phyloP scores from a whole-genome alignment of 2,797 vertebrate genomes.

The Glossophaga mutica region DNA sequence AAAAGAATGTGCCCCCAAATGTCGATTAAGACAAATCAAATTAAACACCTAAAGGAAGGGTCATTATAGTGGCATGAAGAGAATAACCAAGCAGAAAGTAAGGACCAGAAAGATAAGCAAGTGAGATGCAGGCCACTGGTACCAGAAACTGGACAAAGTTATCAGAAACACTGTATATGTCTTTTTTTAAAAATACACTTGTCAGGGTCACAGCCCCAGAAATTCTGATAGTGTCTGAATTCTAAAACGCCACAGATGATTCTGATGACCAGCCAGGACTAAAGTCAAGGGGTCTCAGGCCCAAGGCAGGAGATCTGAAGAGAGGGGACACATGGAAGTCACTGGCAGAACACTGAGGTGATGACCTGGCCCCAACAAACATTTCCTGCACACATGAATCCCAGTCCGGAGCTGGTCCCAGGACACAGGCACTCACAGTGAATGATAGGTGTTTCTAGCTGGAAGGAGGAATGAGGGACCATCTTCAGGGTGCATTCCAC shows the following conservation, averaged over 20 bases:
- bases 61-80: constrained; percentile 47
- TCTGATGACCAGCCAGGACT: neutral
- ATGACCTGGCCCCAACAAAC: neutral
- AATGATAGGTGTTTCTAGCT: neutral
- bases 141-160: neutral
- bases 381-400: neutral
- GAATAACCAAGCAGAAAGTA: constrained; percentile 46
- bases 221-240: neutral
- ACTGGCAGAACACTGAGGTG: neutral
- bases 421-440: neutral
- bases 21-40: constrained; percentile 60
- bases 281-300: neutral
- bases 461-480: neutral
- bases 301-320: neutral
- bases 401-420: neutral
- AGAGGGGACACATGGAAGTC: neutral
- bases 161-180: constrained; percentile 45
- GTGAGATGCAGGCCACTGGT: neutral
- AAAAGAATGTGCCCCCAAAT: constrained; percentile 33
- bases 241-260: neutral
- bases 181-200: neutral
- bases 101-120: constrained; percentile 58
- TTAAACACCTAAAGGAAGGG: constrained; percentile 63
- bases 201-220: neutral
- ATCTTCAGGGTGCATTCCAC: neutral